A percentile compares a stretch with the other conserved stretches of the same genome.
phyloP scores from a whole-genome alignment of 2,888 invertebrate genomes.

The Leptopilina myrica region DNA sequence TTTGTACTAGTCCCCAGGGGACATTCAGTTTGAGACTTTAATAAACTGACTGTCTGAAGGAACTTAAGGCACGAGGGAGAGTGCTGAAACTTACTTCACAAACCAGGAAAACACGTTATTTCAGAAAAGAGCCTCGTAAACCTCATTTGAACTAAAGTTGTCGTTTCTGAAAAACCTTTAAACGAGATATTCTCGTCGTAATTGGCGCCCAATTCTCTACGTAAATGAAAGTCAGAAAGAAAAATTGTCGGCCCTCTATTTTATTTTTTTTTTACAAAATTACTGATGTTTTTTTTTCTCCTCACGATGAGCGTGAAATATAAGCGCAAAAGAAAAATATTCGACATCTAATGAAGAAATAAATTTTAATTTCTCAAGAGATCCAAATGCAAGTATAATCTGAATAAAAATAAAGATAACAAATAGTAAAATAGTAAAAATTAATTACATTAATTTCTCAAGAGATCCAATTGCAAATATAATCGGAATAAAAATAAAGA shows the following conservation, averaged over 20 bases:
- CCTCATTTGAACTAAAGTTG: conserved; percentile 24
- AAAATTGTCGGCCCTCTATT: neutral
- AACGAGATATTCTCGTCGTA: conserved; percentile 28
- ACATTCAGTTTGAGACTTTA: conserved; percentile 57
- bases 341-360: no score
- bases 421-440: no score
- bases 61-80: conserved; percentile 49
- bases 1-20: conserved; percentile 53
- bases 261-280: neutral
- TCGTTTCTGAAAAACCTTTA: conserved; percentile 26
- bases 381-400: no score
- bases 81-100: conserved; percentile 53
- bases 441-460: no score
- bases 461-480: no score
- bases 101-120: conserved; percentile 59
- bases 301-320: no score
- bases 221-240: neutral
- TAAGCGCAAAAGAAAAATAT: no score
- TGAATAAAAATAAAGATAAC: no score
- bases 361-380: no score
- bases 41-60: conserved; percentile 58
- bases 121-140: conserved; percentile 44
- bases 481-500: no score
- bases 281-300: neutral
- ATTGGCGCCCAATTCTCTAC: neutral